Base-by-base conservation (phyloP, 2,113 vertebrate genomes). In the Tragulus kanchil region DNA sequence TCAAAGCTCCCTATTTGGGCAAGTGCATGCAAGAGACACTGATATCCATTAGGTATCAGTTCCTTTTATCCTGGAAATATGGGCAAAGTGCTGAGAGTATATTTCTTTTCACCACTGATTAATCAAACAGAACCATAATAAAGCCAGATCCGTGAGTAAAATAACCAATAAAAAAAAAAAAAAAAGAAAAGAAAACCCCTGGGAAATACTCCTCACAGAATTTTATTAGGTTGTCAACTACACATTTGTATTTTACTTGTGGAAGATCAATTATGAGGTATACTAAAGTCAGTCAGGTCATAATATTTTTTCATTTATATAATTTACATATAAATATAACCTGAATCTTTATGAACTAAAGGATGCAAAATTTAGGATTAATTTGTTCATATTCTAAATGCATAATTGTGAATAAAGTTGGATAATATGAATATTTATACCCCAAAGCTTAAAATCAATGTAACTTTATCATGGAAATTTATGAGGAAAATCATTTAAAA, bases 401-500 rank as follows among this genome's bases (percentile, higher is more conserved):
- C 16, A 84, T 36, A 85, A 61, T 6, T 62, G 62, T 67, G 3
- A 59, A 61, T 54, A 85, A 59, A 21, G 69, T 54, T 94, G 8
- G 91, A 97, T 90, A 92, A 93, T 26, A 92, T 94, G 6, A 13
- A 82, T 71, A 88, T 23, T 90, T 19, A 93, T 48, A 78, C 19
- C 59, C 25, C 0, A 0, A 50, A 67, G 3, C 3, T 93, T 79
- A 23, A 97, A 97, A 94, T 50, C 0, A 23, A 42, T 36, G 19
- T 54, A 94, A 59, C 0, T 15, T 94, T 36, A 58, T 92, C 36
- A 13, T 12, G 0, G 95, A 94, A 97, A 97, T 96, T 96, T 86
- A 62, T 85, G 42, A 85, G 88, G 97, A 19, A 89, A 97, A 90
- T 97, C 69, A 19, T 95, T 4, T 91, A 93, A 98, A 98, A 67